Percentiles rank a stretch among this genome's conserved stretches.
Evolutionary conservation across 2,113 vertebrate species (phyloP).

Genomic region (Hiodon tergisus): DNA sequence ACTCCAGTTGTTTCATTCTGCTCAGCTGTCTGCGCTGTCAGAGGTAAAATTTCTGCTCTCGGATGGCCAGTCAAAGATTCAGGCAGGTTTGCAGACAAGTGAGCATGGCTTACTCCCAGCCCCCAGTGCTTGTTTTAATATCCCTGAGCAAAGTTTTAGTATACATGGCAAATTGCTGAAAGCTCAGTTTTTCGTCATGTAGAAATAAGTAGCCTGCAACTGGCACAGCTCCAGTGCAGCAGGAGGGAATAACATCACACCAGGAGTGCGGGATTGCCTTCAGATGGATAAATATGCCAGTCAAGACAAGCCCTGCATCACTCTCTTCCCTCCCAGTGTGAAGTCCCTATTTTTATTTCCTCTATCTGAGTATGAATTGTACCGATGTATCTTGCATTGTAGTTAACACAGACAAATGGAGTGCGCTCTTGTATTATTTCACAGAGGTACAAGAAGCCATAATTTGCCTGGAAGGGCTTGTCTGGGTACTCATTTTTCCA

Average conservation of each 20-base stretch:
- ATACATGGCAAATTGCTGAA: too few species aligned
- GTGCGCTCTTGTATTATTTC: not conserved
- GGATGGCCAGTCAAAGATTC: too few species aligned
- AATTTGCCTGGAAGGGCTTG: not conserved
- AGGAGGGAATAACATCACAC: too few species aligned
- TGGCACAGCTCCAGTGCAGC: not conserved
- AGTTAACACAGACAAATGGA: slow-evolving; percentile 12
- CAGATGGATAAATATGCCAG: not conserved
- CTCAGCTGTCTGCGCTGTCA: not conserved
- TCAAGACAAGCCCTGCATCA: not conserved
- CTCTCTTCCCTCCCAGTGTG: not conserved
- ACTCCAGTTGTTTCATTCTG: not conserved
- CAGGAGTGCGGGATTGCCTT: not conserved
- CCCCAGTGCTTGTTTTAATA: not conserved
- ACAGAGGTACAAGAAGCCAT: not conserved
- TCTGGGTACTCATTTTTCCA: slow-evolving; percentile 10
- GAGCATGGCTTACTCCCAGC: not conserved
- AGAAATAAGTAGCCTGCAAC: not conserved
- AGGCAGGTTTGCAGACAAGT: too few species aligned
- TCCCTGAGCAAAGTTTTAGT: not conserved
- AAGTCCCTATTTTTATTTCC: not conserved
- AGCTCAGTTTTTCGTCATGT: not conserved
- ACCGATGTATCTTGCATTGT: not conserved
- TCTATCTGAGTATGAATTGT: not conserved
- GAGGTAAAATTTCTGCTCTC: not conserved